Base-by-base conservation (phyloP, 2,888 invertebrate species). In the Lithosia quadra region DNA sequence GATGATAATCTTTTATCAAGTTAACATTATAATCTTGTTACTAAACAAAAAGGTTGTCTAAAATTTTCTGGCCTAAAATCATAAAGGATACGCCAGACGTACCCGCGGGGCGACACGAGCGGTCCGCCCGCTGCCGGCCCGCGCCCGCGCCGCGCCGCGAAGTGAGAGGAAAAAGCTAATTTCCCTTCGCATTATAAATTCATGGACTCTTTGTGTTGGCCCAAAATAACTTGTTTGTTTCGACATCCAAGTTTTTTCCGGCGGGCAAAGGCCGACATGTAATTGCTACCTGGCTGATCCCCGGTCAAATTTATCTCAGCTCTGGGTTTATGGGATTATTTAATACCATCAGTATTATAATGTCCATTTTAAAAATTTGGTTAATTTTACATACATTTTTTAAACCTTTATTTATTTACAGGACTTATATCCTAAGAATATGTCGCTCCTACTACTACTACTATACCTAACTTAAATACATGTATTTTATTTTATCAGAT, bases 151-250 rank as follows among this genome's bases (percentile, higher is more conserved):
- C n/a, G 63, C 72, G 57, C 60, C 77, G 79, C 73, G 72, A 79
- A 84, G 82, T 78, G 81, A 75, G 86, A 88, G 89, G 89, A 90
- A 91, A 92, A 92, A 92, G 90, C 89, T 92, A 92, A 92, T 92
- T 92, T 92, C 91, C 92, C 87, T 77, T 73, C 79, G 80, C 89
- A 93, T 93, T 92, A 92, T 90, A 92, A 91, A 93, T 93, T 93
- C 92, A 93, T 93, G 91, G 87, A 87, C 89, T 91, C 91, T 92
- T 91, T 91, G 91, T 92, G 91, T 89, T 80, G 83, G 78, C 80
- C 85, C 83, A 85, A 90, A 90, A 92, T 91, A 92, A 91, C 90
- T 91, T 92, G 92, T 91, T 92, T 92, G 91, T 91, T 91, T 90
- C 89, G 87, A 87, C 88, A 86, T 81, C 64, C 81, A 83, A 86